Base-by-base conservation (phyloP, 2,888 invertebrate species). In the Drosophila algonquin region DNA sequence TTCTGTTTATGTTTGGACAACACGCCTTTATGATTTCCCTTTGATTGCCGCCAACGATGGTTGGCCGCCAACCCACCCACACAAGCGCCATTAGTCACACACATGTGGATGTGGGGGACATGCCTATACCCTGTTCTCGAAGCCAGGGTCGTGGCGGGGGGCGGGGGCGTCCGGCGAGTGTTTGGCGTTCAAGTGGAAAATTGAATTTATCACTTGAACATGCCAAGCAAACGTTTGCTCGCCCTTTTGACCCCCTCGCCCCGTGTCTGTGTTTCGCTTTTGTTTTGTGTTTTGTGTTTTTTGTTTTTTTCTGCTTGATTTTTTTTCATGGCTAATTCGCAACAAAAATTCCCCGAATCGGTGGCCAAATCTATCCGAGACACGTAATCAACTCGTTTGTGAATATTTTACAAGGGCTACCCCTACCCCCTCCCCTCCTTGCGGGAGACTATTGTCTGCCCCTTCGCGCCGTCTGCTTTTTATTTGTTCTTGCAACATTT, bases 11-110 rank as follows among this genome's bases (percentile, higher is more conserved):
- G 85, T 78, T 87, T 70, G 85, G 75, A 75, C 85, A 87, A 76
- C 87, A 87, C 89, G 89, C 89, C 85, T 85, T 89, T 85, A 89
- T 85, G 85, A 85, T 85, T 85, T 87, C 87, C 84, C 87, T 89
- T 85, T 85, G 89, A 85, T 84, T 89, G 89, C 88, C 59, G 80
- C 83, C 79, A 73, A 16, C 50, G 57, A 47, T 40, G 62, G 54
- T 63, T 53, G 80, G 74, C 81, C 64, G 59, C 53, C 76, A 65
- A 78, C 80, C 67, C 81, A 78, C 80, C 67, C 81, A 74, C 81
- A 74, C 69, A 84, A 78, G 81, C 87, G 74, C 85, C 85, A 85
- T 85, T 85, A 85, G 85, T 89, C 85, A 85, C 89, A 84, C 87
- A 75, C 21, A 21, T 21, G 21, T 63, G 76, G 63, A 18, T 46